Percentiles rank a stretch among this genome's conserved stretches.
Evolutionary conservation across 2,888 invertebrate genomes (phyloP).

Genomic region (Drosophila nigritarsus): DNA sequence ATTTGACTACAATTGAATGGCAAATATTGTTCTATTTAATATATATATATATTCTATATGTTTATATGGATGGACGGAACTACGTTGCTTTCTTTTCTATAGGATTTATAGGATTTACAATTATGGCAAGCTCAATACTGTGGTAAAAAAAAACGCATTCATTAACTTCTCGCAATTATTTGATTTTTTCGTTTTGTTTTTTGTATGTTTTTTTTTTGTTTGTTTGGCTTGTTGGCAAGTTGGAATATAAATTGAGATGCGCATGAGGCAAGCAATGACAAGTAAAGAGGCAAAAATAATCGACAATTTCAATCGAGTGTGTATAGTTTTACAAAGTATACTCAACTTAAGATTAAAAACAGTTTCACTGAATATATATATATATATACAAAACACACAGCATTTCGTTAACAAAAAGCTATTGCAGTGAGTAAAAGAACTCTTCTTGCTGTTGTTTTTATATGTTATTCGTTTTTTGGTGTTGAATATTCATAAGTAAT

Average conservation of each 20-base stretch:
- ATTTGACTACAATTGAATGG: conserved; percentile 59
- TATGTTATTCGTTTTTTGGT: conserved; percentile 34
- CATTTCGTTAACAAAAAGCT: conserved; percentile 48
- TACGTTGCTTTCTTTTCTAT: conserved; percentile 40
- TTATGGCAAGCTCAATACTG: conserved; percentile 79
- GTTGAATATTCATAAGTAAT: conserved; percentile 45
- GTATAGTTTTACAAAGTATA: conserved; percentile 41
- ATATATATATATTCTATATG: conserved; percentile 38
- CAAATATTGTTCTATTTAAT: conserved; percentile 39
- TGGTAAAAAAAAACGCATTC: conserved; percentile 27
- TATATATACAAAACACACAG: conserved; percentile 28
- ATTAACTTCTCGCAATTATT: conserved; percentile 54
- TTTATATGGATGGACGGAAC: conserved; percentile 65
- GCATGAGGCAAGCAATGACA: conserved; percentile 65
- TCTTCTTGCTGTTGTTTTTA: conserved; percentile 74
- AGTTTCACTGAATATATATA: conserved; percentile 31
- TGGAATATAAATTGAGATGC: conserved; percentile 59
- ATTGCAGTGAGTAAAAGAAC: conserved; percentile 82
- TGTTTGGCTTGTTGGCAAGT: conserved; percentile 61
- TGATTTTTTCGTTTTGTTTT: conserved; percentile 4
- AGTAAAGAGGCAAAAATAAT: conserved; percentile 33
- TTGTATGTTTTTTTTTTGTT: conserved; percentile 5
- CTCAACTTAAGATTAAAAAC: conserved; percentile 60
- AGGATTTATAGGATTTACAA: conserved; percentile 35
- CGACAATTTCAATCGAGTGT: conserved; percentile 20